Evolutionary conservation across 2,888 invertebrate species (phyloP).

Genomic region (Dusona sp.): DNA sequence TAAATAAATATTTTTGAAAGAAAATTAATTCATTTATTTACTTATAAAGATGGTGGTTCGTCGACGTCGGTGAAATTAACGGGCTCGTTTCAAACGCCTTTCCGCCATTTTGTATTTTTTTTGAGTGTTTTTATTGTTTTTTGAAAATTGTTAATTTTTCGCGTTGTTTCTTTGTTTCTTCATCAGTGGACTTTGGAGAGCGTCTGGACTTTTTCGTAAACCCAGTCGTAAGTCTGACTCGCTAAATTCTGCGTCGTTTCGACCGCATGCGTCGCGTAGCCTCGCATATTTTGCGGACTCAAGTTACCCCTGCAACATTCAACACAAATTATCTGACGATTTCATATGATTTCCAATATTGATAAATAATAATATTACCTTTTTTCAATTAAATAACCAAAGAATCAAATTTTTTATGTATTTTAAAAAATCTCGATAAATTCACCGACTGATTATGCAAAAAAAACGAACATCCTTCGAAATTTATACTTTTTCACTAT

Average conservation of each 20-base stretch:
- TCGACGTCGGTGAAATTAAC: slow-evolving; percentile 42
- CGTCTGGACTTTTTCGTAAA: slow-evolving; percentile 91
- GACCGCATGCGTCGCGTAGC: slow-evolving; percentile 88
- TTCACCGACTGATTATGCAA: background rate
- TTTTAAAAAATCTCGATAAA: background rate
- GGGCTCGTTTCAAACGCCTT: slow-evolving; percentile 45
- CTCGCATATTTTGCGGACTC: slow-evolving; percentile 91
- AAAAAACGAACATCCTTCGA: too few relatives aligned
- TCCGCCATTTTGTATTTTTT: slow-evolving; percentile 27
- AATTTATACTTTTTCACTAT: too few relatives aligned
- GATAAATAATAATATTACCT: background rate
- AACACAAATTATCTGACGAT: background rate
- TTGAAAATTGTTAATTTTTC: slow-evolving; percentile 8
- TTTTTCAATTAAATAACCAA: background rate
- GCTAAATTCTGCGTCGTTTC: slow-evolving; percentile 90
- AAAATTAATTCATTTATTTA: slow-evolving; percentile 2
- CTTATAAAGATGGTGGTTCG: slow-evolving; percentile 21
- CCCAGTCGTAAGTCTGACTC: slow-evolving; percentile 90
- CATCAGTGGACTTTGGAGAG: slow-evolving; percentile 89
- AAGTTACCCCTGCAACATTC: slow-evolving; percentile 88
- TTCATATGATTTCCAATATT: background rate
- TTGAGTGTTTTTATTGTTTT: slow-evolving; percentile 15
- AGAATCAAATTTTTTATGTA: background rate
- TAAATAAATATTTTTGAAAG: slow-evolving; percentile 7
- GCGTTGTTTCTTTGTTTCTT: slow-evolving; percentile 2